Conservation (phyloP, 2,888 invertebrate genomes). For the Napeogenes inachia region DNA sequence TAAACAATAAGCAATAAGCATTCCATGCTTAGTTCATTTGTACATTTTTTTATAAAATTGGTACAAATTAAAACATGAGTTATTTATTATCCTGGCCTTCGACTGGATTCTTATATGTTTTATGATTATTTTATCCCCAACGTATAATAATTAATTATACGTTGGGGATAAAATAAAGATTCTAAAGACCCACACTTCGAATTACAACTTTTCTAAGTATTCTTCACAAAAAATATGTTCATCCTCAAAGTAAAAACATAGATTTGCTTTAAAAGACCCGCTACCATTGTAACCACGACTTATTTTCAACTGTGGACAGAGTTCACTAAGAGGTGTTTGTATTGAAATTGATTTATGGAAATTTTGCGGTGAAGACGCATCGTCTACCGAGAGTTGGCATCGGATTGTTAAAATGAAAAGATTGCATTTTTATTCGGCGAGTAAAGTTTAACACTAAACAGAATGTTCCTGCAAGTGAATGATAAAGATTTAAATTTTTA, state of each 20-base stretch:
- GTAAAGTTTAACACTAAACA: constrained; percentile 18
- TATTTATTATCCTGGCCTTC: no score
- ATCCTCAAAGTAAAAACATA: background rate
- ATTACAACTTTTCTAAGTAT: no score
- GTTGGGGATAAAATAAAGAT: no score
- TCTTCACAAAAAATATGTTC: no score
- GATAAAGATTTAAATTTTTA: constrained; percentile 4
- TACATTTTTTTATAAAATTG: no score
- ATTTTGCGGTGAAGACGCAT: constrained; percentile 65
- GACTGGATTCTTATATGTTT: no score
- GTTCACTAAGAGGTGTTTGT: constrained; percentile 76
- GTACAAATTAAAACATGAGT: no score
- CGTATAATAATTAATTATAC: no score
- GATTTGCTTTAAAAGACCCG: constrained; percentile 5
- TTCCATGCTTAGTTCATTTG: no score
- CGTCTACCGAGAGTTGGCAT: constrained; percentile 48
- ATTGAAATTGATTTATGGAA: constrained; percentile 76
- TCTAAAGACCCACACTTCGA: no score
- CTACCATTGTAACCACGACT: constrained; percentile 14
- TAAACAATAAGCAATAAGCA: no score
- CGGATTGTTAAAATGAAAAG: constrained; percentile 54
- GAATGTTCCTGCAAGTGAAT: constrained; percentile 13
- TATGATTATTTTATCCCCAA: no score
- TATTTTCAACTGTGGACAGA: constrained; percentile 53
- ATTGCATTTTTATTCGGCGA: constrained; percentile 40